Base-by-base conservation (phyloP, 2,888 invertebrate species). In the Copidosoma aretas region DNA sequence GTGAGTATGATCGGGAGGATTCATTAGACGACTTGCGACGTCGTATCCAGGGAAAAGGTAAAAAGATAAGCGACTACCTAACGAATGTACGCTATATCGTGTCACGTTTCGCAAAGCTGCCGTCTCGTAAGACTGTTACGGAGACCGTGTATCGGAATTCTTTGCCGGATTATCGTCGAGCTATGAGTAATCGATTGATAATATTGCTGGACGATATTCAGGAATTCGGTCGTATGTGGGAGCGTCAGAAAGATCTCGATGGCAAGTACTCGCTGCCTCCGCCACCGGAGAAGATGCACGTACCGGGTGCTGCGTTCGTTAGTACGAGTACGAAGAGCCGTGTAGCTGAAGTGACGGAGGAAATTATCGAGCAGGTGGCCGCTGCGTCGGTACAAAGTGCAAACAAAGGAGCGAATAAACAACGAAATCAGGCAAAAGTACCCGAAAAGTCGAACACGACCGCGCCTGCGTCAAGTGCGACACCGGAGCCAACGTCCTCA, bases 111-210 rank as follows among this genome's bases (percentile, higher is more conserved):
- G 3, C 32, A 3, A 32, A 8, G 32, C 32, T 8, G 32, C 32
- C 32, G 32, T 32, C 32, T 5, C 8, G 8, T 5, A 3, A 8
- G 32, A 32, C 32, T 3, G 32, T 32, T 8, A 32, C 32, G 4
- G 32, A 32, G 8, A 32, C 32, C 32, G 49, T 22, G 22, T 63
- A 63, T 22, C 24, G 66, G 2, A 53, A 53, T 2, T 2, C 58
- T 1, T 32, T 24, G 1, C 52, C 51, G 19, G 59, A 58, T 15
- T 59, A 64, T 17, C 51, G 56, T 1, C 15, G n/a, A 17, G 32
- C 49, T 1, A 52, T 58, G 17, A 17, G n/a, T 2, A 17, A 51
- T 10, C 19, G 32, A 1, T 1, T 51, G 4, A n/a, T 64, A 5
- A 41, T 51, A 1, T 12, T 19, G 5, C 22, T 64, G 1, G 52